Evolutionary conservation across 2,113 vertebrate species (phyloP).

Genomic region (Atractosteus spatula): DNA sequence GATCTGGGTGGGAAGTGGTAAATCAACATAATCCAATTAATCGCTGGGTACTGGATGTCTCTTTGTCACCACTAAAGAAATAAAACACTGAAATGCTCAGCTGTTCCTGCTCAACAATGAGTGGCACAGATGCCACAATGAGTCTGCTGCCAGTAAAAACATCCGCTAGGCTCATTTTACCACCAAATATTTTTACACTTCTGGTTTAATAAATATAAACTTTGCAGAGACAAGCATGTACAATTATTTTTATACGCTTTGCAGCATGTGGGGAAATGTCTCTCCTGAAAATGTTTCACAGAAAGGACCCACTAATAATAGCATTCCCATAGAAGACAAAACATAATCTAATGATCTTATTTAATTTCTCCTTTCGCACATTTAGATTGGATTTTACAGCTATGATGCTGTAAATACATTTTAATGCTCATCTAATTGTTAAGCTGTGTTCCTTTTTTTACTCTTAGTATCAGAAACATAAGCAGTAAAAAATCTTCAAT

Average conservation of each 20-base stretch:
- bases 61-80: constrained; percentile 32
- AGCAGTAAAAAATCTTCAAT: constrained; percentile 17
- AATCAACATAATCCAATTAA: constrained; percentile 54
- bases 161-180: constrained; percentile 51
- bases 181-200: constrained; percentile 55
- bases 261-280: neutral
- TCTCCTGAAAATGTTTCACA: neutral
- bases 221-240: constrained; percentile 22
- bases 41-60: constrained; percentile 37
- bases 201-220: constrained; percentile 48
- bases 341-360: constrained; percentile 9
- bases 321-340: neutral
- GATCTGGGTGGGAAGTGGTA: constrained; percentile 55
- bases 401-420: constrained; percentile 13
- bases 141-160: constrained; percentile 56
- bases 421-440: neutral
- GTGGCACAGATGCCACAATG: constrained; percentile 42
- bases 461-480: constrained; percentile 9
- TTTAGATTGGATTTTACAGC: constrained; percentile 4
- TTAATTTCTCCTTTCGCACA: neutral
- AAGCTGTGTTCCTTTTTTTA: constrained; percentile 8
- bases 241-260: neutral
- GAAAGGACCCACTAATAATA: neutral
- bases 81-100: constrained; percentile 44
- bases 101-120: constrained; percentile 52